Conservation (phyloP, 2,888 invertebrate genomes). For the Stenoptilia bipunctidactyla region DNA sequence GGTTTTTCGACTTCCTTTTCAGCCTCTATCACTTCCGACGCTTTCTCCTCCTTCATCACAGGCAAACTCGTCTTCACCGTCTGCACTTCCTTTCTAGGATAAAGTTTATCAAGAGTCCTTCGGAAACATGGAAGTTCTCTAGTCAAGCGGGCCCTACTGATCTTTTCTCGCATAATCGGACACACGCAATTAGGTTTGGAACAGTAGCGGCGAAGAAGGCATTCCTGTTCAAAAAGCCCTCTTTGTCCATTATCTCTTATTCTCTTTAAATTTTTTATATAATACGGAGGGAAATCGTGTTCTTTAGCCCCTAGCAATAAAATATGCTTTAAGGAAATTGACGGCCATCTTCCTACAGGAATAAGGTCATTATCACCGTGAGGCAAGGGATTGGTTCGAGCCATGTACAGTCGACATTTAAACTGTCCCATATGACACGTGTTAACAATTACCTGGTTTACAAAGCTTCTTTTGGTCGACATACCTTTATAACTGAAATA, state of each 20-base stretch:
- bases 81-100: no score
- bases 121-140: slow-evolving; percentile 14
- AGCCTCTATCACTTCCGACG: no score
- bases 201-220: slow-evolving; percentile 32
- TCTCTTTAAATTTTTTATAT: slow-evolving; percentile 75
- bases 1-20: no score
- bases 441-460: slow-evolving; percentile 28
- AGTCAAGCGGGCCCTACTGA: no score
- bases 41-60: no score
- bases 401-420: slow-evolving; percentile 38
- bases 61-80: no score
- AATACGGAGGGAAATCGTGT: slow-evolving; percentile 78
- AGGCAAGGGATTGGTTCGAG: slow-evolving; percentile 42
- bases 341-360: slow-evolving; percentile 78
- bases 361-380: slow-evolving; percentile 50
- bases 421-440: slow-evolving; percentile 43
- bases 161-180: slow-evolving; percentile 24
- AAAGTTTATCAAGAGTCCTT: no score
- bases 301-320: slow-evolving; percentile 83
- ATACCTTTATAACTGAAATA: no score
- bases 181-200: slow-evolving; percentile 33
- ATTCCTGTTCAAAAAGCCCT: slow-evolving; percentile 50
- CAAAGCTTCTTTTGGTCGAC: no score
- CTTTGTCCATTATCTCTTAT: slow-evolving; percentile 82
- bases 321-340: slow-evolving; percentile 76